A percentile compares a stretch with the other conserved stretches of the same genome.
phyloP scores from a whole-genome alignment of 2,113 vertebrate genomes.

The Gallinago undulata region DNA sequence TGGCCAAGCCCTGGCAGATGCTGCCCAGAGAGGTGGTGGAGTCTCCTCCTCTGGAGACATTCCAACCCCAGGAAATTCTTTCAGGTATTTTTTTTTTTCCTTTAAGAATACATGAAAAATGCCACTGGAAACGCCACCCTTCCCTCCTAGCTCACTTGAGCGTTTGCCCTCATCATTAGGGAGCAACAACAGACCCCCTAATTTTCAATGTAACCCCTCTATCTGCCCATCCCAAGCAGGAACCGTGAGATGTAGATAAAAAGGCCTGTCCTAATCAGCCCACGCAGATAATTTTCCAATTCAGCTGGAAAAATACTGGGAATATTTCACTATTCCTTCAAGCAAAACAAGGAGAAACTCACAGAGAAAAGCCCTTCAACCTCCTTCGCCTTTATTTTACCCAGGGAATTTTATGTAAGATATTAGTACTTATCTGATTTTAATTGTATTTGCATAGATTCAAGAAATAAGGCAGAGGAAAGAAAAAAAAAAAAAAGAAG shows the following conservation, averaged over 20 bases:
- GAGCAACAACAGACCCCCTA: background rate
- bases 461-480: background rate
- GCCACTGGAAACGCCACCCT: background rate
- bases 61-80: too few relatives aligned
- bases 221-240: background rate
- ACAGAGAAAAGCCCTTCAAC: background rate
- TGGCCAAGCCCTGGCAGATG: too few relatives aligned
- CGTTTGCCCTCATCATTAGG: background rate
- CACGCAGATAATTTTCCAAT: too few relatives aligned
- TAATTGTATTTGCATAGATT: background rate
- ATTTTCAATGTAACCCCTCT: background rate
- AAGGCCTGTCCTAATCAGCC: too few relatives aligned
- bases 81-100: too few relatives aligned
- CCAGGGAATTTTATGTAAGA: background rate
- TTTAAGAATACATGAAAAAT: background rate
- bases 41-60: too few relatives aligned
- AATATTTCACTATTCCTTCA: background rate
- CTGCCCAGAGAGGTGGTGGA: too few relatives aligned
- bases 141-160: background rate
- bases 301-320: background rate
- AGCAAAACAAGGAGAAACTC: background rate
- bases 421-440: background rate
- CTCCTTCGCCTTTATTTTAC: background rate
- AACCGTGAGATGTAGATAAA: background rate
- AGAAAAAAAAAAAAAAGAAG: too few relatives aligned